Conservation (phyloP, 2,113 vertebrate species). For the Otocyon megalotis region DNA sequence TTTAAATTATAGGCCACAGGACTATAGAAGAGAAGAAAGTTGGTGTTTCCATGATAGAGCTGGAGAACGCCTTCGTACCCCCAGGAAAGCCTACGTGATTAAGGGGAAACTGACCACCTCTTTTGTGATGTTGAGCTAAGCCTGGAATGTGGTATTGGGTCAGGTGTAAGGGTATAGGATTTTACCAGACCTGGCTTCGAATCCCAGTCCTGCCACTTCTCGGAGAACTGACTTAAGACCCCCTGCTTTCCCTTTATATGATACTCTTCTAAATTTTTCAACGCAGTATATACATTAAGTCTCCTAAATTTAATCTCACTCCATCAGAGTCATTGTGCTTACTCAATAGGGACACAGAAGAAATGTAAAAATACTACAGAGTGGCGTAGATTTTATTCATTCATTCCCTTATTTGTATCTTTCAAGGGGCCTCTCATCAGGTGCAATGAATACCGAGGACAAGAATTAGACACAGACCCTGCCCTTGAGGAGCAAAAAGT, state of each 20-base stretch:
- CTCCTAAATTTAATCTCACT: not conserved
- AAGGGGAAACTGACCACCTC: not conserved
- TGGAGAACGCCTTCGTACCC: not conserved
- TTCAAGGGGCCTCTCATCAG: not conserved
- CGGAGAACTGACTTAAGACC: not conserved
- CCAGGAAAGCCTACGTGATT: accelerated
- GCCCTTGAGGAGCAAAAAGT: not conserved
- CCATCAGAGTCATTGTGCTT: not conserved
- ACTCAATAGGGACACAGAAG: not conserved
- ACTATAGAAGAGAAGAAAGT: not conserved
- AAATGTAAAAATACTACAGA: not conserved
- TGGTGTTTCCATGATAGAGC: not conserved
- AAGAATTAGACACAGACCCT: not conserved
- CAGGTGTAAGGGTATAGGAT: not conserved
- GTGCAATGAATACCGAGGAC: not conserved
- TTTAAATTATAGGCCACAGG: not conserved
- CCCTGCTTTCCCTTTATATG: not conserved
- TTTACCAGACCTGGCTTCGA: not conserved
- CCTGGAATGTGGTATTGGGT: no score
- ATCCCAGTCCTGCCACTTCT: not conserved
- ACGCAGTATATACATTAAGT: not conserved
- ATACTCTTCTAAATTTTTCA: not conserved
- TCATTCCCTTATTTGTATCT: not conserved
- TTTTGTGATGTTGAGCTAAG: not conserved
- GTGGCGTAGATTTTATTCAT: not conserved